phyloP scores from a whole-genome alignment of 1,140 invertebrate species.

The Lepidurus arcticus region DNA sequence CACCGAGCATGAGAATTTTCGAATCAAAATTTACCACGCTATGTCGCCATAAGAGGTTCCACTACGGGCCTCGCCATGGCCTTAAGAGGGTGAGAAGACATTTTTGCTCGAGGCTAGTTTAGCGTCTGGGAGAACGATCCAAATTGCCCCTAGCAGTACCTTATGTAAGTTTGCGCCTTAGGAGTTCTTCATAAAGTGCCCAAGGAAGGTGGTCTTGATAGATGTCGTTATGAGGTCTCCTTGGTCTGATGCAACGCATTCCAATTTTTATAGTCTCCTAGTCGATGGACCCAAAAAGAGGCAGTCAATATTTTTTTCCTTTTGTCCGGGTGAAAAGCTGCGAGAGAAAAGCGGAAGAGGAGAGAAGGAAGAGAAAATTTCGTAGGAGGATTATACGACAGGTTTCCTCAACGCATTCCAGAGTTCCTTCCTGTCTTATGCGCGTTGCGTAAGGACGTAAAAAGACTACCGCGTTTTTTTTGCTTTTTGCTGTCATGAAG shows the following conservation, averaged over 20 bases:
- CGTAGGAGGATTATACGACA: neutral
- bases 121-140: neutral
- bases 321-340: neutral
- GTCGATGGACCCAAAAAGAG: neutral
- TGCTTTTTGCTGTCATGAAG: neutral
- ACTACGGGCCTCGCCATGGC: no score
- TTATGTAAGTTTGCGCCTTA: neutral
- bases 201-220: neutral
- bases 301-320: neutral
- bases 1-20: no score
- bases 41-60: no score
- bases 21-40: no score
- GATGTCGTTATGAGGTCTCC: neutral
- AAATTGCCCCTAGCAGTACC: neutral
- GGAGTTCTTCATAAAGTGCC: slow-evolving; percentile 4
- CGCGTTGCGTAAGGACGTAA: neutral
- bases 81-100: no score
- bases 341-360: neutral
- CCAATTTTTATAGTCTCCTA: slow-evolving; percentile 20
- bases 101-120: neutral
- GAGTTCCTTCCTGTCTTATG: neutral
- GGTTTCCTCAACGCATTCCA: neutral
- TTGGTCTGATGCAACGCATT: neutral
- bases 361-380: neutral
- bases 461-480: neutral